Evolutionary conservation across 2,888 invertebrate genomes (phyloP), one percentile per base, ranked within the genome.

Genomic region (Protodeltote pygarga): DNA sequence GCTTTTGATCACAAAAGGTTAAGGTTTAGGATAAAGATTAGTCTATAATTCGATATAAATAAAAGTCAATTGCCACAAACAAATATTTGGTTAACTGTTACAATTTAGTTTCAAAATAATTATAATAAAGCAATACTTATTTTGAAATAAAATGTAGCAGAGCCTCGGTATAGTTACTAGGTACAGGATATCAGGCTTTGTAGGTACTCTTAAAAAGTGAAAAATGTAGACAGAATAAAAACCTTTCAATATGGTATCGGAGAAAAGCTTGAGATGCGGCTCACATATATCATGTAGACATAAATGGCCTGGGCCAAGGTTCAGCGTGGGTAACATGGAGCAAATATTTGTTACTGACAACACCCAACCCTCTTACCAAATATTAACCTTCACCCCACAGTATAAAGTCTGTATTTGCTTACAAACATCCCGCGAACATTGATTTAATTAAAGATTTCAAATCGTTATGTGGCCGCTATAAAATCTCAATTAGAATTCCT

Each of bases 321-420:
- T 58, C 48, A 34, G 24, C 48, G 54, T 45, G 35, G 52, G 53
- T 49, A 35, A 47, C 51, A 52, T 47, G 53, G 37, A 66, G 63
- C 73, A 79, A 80, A 80, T 79, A 79, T 80, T 80, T 79, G 71
- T 71, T 51, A 51, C 53, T 59, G 61, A 51, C 61, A 46, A 44
- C 51, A 40, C 47, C 20, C 53, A 41, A 41, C 37, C 50, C 38
- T 33, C 41, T 41, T 31, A 41, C 38, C 55, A 45, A 74, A 76
- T 60, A 64, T 54, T 52, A 47, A 42, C 68, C 49, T 60, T 61
- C 58, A 53, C 25, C 28, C 32, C 24, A n/a, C 25, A 31, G 24
- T 15, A 62, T 69, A 75, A 52, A 64, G 71, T 40, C 50, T 59
- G 60, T 44, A 64, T 65, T 68, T 38, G 52, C 28, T 33, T 57